Base-by-base conservation (phyloP, 2,888 invertebrate species). In the Leucophenga maculata region DNA sequence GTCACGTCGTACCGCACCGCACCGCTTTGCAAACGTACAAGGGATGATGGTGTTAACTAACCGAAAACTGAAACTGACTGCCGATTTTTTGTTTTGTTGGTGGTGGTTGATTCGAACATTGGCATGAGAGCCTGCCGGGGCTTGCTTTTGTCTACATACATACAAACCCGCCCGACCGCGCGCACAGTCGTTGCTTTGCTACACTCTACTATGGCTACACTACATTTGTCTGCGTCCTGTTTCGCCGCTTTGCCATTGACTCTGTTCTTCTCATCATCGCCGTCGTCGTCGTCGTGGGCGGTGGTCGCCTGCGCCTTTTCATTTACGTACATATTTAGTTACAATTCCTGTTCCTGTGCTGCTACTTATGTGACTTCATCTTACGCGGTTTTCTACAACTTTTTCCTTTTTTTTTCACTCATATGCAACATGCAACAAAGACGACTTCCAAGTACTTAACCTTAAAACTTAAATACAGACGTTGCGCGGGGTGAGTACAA, bases 361-460 rank as follows among this genome's bases (percentile, higher is more conserved):
- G 9, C 39, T 39, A 6, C 26, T 26, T 26, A 26, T 26, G 26
- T 26, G 26, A 39, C 39, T 39, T 39, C n/a, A n/a, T n/a, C 39
- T 39, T 39, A 11, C 39, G 39, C 39, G 39, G 39, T 39, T 39
- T 39, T 26, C 26, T 39, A 39, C 39, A 11, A 39, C 3, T 9
- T 8, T 57, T 26, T 13, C 14, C 6, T 57, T 18, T 22, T 55
- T 55, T 55, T 55, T 55, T 20, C 9, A 59, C n/a, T 48, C 64
- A 67, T 69, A 77, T 77, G 79, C 83, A 80, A 79, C 79, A 78
- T 75, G 83, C 81, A 78, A 66, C 66, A 39, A 54, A 18, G 22
- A 54, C 54, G 39, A 44, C 31, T 75, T 78, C 78, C 22, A 71
- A 73, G 80, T 80, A 83, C 82, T 80, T 83, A 80, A 80, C 82